Evolutionary conservation across 2,797 vertebrate species (phyloP).

Genomic region (Perodicticus potto): DNA sequence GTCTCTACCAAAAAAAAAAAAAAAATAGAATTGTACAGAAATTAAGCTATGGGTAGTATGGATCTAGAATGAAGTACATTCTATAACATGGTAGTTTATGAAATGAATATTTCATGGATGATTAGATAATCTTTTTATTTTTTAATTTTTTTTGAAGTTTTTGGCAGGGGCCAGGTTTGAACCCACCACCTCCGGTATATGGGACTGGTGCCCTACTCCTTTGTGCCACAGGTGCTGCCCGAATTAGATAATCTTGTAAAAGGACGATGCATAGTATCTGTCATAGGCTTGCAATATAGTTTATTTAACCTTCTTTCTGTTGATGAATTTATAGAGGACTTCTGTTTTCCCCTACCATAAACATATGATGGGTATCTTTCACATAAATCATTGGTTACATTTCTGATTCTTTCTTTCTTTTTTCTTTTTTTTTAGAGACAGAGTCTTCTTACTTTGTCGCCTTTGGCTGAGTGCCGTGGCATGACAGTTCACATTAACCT

Average conservation of each 20-base stretch:
- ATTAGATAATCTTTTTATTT: slow-evolving; percentile 4
- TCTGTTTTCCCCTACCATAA: slow-evolving; percentile 37
- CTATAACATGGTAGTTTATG: not conserved
- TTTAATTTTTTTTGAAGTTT: too few relatives aligned
- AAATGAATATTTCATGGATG: slow-evolving; percentile 11
- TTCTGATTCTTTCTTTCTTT: slow-evolving; percentile 55
- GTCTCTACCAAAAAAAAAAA: too few relatives aligned
- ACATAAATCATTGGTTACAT: slow-evolving; percentile 48
- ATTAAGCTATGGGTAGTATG: not conserved
- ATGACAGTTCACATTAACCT: too few relatives aligned
- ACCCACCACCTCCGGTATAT: too few relatives aligned
- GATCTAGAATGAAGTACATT: slow-evolving; percentile 33
- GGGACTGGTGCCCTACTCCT: too few relatives aligned
- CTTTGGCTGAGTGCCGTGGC: too few relatives aligned
- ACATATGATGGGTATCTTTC: slow-evolving; percentile 43
- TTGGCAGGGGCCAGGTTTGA: too few relatives aligned
- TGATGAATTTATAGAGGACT: slow-evolving; percentile 60
- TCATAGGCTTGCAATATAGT: not conserved
- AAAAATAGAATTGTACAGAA: slow-evolving; percentile 3
- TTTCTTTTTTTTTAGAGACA: too few relatives aligned
- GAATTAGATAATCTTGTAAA: slow-evolving; percentile 44
- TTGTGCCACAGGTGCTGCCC: too few relatives aligned
- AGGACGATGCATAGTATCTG: not conserved
- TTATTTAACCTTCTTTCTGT: slow-evolving; percentile 11
- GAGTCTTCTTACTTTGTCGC: too few relatives aligned